These are phyloP conservation scores for Eidolon helvum DNA, from an alignment of 2,113 vertebrate genomes.

Conservation along the genomic window DNA sequence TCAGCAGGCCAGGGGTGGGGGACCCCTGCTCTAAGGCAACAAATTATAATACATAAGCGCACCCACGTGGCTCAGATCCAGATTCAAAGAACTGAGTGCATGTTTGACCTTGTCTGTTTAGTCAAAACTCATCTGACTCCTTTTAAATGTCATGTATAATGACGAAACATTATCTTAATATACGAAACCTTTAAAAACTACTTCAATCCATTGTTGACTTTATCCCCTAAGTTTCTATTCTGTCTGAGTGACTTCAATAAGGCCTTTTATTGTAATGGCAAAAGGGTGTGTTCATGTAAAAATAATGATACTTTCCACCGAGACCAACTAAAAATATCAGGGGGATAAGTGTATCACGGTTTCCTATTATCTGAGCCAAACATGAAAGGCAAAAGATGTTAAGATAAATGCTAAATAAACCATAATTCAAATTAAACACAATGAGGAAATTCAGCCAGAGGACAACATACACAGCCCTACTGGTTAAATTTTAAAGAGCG, in stretches of 20 bases:
- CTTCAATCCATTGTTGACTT: background rate
- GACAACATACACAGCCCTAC: background rate
- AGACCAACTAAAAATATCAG: slow-evolving; percentile 59
- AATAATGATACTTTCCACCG: slow-evolving; percentile 52
- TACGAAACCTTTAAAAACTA: slow-evolving; percentile 15
- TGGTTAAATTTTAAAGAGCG: background rate
- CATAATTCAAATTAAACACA: background rate
- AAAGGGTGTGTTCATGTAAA: slow-evolving; percentile 35
- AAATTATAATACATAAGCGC: background rate
- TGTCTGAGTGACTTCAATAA: background rate
- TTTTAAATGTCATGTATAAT: background rate
- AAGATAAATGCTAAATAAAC: background rate
- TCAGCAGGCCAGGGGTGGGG: too few relatives aligned
- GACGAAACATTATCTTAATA: background rate
- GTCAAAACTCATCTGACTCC: background rate
- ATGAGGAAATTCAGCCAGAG: background rate
- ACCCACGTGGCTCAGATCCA: background rate
- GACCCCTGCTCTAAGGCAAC: background rate
- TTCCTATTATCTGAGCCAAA: slow-evolving; percentile 50
- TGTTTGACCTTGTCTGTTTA: background rate
- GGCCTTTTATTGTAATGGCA: slow-evolving; percentile 43
- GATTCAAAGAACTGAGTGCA: background rate
- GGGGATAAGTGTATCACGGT: slow-evolving; percentile 28
- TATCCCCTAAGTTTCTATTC: slow-evolving; percentile 10
- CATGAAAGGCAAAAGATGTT: background rate